Evolutionary conservation across 2,797 vertebrate genomes (phyloP), one percentile per base, ranked within the genome.

Genomic region (Macropodus opercularis): DNA sequence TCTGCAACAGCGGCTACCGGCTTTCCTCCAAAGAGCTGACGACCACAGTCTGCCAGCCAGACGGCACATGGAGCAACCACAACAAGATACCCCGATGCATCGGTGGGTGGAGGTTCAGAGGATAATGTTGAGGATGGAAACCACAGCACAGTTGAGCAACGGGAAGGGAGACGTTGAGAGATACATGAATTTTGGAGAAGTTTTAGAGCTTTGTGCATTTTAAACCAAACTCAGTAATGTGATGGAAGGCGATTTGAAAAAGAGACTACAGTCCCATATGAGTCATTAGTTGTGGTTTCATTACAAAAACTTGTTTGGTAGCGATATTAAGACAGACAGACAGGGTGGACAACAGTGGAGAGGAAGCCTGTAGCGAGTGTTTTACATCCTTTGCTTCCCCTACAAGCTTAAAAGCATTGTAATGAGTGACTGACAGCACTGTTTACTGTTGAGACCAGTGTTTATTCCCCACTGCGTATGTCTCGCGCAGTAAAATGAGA

Each of bases 31-130:
- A 99, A 85, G 98, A 99, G 86, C 93, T 98, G 71, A 98, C 95
- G 22, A 96, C 94, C 62, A 95, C 96, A 17, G 84, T 95, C 60
- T 99, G 98, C 90, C 98, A 98, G 76, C 94, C 97, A 1, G 98
- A 99, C 73, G 95, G 96, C 49, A 96, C 94, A 38, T 99, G 98
- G 98, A 99, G 96, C 90, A 98, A 95, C 87, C 98, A 97, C 80
- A 99, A 99, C 87, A 98, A 98, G 93, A 97, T 95, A 70, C 97
- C 98, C 46, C 95, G 96, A 32, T 99, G 98, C 90, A 95, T 95
- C 42, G 96, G 98, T 94, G 83, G 91, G 87, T 68, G 24, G 60
- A 50, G 26, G 32, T 35, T 63, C 29, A 27, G 11, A 21, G 35
- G 39, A 42, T n/a, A n/a, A 26, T 26, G 7, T 17, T 21, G 40